Conservation (phyloP, 2,113 vertebrate genomes). For the Lycaon pictus region DNA sequence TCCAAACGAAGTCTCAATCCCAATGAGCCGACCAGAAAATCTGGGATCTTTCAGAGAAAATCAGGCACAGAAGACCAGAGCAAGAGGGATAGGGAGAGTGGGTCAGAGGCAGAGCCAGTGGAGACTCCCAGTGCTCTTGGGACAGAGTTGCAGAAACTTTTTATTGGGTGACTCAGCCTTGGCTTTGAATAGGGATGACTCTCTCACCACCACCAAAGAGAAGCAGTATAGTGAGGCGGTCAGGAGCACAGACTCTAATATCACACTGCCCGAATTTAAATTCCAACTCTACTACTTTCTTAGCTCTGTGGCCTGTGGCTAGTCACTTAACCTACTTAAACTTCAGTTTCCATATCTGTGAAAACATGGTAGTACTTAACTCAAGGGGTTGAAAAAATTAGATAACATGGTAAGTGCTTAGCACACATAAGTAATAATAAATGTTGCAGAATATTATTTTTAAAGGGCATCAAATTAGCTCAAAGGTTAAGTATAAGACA, state of each 20-base stretch:
- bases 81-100: neutral
- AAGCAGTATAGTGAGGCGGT: neutral
- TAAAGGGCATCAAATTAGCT: neutral
- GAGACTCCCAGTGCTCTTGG: neutral
- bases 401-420: neutral
- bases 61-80: neutral
- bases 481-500: conserved; percentile 29
- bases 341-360: conserved; percentile 23
- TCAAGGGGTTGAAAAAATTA: conserved; percentile 5
- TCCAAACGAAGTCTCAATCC: neutral
- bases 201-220: neutral
- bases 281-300: conserved; percentile 15
- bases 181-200: neutral
- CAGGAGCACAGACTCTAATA: neutral
- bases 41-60: neutral
- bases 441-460: conserved; percentile 8
- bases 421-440: neutral
- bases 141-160: neutral
- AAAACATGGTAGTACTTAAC: neutral
- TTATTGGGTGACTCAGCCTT: neutral
- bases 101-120: neutral
- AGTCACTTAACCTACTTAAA: neutral
- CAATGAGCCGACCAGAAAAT: neutral
- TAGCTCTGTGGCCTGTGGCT: neutral
- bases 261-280: neutral